These are phyloP conservation scores for Octodon degus DNA, from an alignment of 2,113 vertebrate species.

Conservation along the genomic window DNA sequence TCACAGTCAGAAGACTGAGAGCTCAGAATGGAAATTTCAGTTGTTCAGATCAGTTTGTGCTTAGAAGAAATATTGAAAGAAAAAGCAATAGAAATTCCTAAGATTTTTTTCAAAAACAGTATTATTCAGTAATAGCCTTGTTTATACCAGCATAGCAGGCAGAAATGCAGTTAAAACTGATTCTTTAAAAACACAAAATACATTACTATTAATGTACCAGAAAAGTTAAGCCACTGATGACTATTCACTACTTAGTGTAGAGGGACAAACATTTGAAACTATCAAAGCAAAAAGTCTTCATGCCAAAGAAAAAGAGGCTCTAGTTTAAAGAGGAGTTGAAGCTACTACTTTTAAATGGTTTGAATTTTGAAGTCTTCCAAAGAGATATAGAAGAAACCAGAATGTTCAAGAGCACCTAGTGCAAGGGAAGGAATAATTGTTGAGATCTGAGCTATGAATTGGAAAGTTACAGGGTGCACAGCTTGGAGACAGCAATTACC, in stretches of 20 bases:
- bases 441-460: conserved; percentile 64
- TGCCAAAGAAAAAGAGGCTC: conserved; percentile 78
- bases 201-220: conserved; percentile 66
- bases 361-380: conserved; percentile 82
- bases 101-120: conserved; percentile 55
- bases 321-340: conserved; percentile 66
- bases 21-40: conserved; percentile 77
- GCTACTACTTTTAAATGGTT: conserved; percentile 76
- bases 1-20: conserved; percentile 77
- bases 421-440: conserved; percentile 52
- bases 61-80: conserved; percentile 79
- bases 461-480: conserved; percentile 69
- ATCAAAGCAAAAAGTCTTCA: conserved; percentile 79
- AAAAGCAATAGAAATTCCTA: conserved; percentile 81
- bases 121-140: conserved; percentile 63
- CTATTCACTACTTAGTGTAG: conserved; percentile 74
- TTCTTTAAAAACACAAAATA: conserved; percentile 72
- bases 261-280: conserved; percentile 79
- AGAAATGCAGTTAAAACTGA: conserved; percentile 65
- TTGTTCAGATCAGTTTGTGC: conserved; percentile 71
- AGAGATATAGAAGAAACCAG: conserved; percentile 47
- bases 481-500: conserved; percentile 45
- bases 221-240: conserved; percentile 77
- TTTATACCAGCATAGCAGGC: conserved; percentile 72
- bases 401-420: conserved; percentile 72